A percentile compares a stretch with the other conserved stretches of the same genome.
phyloP scores from a whole-genome alignment of 2,797 vertebrate genomes.

The Sebastes trivittatus region DNA sequence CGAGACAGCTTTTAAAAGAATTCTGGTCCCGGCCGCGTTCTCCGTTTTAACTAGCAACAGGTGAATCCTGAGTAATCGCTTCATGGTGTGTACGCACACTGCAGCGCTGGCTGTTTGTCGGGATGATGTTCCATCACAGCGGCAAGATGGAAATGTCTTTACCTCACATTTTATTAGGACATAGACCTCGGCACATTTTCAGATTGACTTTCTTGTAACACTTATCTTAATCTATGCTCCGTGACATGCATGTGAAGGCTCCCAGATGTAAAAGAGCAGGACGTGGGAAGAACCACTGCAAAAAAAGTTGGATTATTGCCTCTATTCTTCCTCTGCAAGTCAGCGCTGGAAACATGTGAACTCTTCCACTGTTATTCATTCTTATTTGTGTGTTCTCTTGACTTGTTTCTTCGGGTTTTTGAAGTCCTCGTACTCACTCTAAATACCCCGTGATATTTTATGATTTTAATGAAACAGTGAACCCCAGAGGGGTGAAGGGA shows the following conservation, averaged over 20 bases:
- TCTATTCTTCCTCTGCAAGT: constrained; percentile 12
- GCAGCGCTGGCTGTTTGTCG: neutral
- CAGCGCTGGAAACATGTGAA: constrained; percentile 19
- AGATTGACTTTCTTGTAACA: constrained; percentile 1
- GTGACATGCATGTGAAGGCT: constrained; percentile 6
- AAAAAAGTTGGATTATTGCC: constrained; percentile 1
- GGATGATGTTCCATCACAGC: constrained; percentile 15
- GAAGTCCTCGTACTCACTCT: constrained; percentile 17
- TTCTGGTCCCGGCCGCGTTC: constrained; percentile 10
- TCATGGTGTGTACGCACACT: constrained; percentile 2
- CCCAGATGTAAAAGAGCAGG: neutral
- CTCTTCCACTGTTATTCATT: constrained; percentile 23
- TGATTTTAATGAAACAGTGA: constrained; percentile 35
- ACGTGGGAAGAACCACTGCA: constrained; percentile 8
- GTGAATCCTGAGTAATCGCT: constrained; percentile 44
- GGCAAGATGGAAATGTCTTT: constrained; percentile 1
- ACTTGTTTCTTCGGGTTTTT: constrained; percentile 19
- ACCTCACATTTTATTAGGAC: neutral
- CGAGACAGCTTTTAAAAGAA: constrained; percentile 36
- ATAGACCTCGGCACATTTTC: neutral
- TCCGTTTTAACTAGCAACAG: constrained; percentile 52
- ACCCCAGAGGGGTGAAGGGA: constrained; percentile 4
- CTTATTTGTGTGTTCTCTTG: constrained; percentile 36
- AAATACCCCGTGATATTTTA: constrained; percentile 42
- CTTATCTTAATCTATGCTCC: neutral